phyloP scores from a whole-genome alignment of 2,888 invertebrate genomes.

The Monoplex corrugatus region DNA sequence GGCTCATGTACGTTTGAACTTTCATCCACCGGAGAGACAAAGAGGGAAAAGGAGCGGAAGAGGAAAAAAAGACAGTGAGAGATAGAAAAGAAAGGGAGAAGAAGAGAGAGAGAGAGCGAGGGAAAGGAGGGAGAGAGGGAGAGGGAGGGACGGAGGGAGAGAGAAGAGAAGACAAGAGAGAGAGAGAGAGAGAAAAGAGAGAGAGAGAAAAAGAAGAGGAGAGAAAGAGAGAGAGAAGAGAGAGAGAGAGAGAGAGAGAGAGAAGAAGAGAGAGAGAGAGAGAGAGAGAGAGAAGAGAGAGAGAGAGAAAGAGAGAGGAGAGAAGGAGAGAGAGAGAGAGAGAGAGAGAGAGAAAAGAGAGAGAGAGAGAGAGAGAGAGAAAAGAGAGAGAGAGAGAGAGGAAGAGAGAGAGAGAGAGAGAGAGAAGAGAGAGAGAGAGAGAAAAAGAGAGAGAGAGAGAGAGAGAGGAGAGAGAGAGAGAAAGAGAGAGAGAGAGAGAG shows the following conservation, averaged over 20 bases:
- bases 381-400: neutral
- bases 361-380: neutral
- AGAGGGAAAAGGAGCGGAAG: no score
- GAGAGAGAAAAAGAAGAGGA: neutral
- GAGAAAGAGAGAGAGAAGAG: neutral
- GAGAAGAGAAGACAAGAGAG: neutral
- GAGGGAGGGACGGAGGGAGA: neutral
- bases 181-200: neutral
- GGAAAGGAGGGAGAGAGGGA: neutral
- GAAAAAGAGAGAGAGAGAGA: neutral
- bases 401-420: neutral
- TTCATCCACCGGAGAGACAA: no score
- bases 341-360: neutral
- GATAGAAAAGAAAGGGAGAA: no score
- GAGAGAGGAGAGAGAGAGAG: neutral
- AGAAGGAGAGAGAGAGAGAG: neutral
- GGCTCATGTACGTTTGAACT: no score
- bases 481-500: no score
- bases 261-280: no score
- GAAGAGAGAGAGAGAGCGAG: neutral
- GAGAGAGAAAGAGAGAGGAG: neutral
- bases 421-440: neutral
- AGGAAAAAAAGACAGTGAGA: no score
- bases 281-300: conserved; percentile 11
- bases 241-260: no score